These are phyloP conservation scores for Phocoena phocoena DNA, from an alignment of 2,113 vertebrate species.

Conservation along the genomic window DNA sequence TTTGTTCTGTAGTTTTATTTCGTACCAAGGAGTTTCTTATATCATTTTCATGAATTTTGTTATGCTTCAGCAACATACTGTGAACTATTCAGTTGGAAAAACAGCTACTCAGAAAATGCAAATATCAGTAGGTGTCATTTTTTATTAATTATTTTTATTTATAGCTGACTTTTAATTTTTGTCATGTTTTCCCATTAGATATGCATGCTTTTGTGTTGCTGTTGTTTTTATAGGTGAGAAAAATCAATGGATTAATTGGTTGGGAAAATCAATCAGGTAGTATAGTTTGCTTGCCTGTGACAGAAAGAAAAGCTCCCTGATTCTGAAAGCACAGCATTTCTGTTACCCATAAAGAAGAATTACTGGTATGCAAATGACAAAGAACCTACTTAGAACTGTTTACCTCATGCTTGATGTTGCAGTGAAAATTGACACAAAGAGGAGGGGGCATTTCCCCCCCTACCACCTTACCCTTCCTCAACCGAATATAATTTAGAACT, in stretches of 20 bases:
- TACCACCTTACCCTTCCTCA: neutral
- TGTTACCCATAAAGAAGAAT: slow-evolving; percentile 45
- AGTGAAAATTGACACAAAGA: neutral
- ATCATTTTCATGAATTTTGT: slow-evolving; percentile 34
- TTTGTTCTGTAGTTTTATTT: neutral
- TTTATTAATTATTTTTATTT: slow-evolving; percentile 52
- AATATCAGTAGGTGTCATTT: neutral
- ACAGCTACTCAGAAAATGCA: slow-evolving; percentile 24
- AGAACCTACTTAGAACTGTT: neutral
- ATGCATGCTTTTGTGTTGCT: neutral
- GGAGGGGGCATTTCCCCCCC: neutral
- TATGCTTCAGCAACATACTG: neutral
- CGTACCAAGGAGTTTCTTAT: neutral
- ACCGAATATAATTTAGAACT: neutral
- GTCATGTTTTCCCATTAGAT: neutral
- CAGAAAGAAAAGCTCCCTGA: slow-evolving; percentile 20
- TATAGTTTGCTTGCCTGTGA: slow-evolving; percentile 11
- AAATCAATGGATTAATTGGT: slow-evolving; percentile 62
- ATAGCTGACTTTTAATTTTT: slow-evolving; percentile 29
- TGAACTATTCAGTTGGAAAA: slow-evolving; percentile 24
- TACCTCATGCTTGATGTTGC: neutral
- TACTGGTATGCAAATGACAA: neutral
- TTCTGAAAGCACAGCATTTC: slow-evolving; percentile 39
- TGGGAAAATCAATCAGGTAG: slow-evolving; percentile 38
- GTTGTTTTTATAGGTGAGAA: slow-evolving; percentile 44